These are phyloP conservation scores for Stigmatopora nigra DNA, from an alignment of 2,113 vertebrate species.

Conservation along the genomic window DNA sequence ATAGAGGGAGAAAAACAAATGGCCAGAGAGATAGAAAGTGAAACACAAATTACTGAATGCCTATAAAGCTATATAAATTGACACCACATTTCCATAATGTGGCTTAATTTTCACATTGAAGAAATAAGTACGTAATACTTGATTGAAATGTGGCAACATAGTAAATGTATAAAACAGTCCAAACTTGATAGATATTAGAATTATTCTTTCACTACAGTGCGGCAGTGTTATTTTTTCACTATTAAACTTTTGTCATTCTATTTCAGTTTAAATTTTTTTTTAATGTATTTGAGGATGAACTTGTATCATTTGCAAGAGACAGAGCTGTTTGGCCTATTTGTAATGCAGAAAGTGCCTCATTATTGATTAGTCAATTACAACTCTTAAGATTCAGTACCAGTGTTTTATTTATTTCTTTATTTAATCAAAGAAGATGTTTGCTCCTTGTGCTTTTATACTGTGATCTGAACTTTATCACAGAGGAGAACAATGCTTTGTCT, in stretches of 20 bases:
- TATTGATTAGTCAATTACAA: no score
- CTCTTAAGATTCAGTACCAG: no score
- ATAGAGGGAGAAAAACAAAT: background rate
- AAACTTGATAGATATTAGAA: background rate
- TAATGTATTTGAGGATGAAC: no score
- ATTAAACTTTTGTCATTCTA: no score
- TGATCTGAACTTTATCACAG: background rate
- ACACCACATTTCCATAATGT: constrained; percentile 33
- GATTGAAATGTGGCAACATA: constrained; percentile 20
- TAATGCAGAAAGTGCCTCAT: no score
- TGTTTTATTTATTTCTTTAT: no score
- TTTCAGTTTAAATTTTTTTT: no score
- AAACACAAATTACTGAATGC: background rate
- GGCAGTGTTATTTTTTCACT: no score
- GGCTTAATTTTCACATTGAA: constrained; percentile 25
- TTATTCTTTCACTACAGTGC: background rate
- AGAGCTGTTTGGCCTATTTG: no score
- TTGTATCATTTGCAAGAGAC: no score
- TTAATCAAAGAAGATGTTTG: no score
- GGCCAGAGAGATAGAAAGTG: background rate
- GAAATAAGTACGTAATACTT: no score
- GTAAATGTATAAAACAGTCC: constrained; percentile 1
- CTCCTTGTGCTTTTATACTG: constrained; percentile 18
- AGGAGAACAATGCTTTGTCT: background rate
- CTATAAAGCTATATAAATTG: background rate